Evolutionary conservation across 2,888 invertebrate genomes (phyloP).

Genomic region (Agrochola litura): DNA sequence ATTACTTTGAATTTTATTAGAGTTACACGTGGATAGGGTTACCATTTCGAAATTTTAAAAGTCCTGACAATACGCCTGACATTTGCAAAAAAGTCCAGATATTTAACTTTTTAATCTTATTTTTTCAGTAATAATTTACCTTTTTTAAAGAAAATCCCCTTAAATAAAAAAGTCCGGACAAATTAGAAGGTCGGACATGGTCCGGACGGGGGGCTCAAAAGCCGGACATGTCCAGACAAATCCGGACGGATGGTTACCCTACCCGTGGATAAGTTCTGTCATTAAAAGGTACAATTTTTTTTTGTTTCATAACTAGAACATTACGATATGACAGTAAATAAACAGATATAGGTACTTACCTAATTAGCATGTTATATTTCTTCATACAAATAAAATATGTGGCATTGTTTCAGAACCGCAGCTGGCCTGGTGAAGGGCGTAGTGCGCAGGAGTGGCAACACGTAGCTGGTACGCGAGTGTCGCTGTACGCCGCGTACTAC

Average conservation of each 20-base stretch:
- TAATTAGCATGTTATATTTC: neutral
- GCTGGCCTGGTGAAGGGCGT: constrained; percentile 73
- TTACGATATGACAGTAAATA: neutral
- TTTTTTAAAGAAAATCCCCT: too few relatives aligned
- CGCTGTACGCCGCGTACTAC: constrained; percentile 89
- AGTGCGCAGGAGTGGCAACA: constrained; percentile 80
- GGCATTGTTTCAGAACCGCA: constrained; percentile 79
- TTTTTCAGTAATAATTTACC: too few relatives aligned
- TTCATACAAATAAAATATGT: neutral
- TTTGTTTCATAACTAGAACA: neutral
- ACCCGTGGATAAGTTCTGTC: neutral
- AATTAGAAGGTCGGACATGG: too few relatives aligned
- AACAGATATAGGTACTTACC: neutral
- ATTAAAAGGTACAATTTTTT: neutral
- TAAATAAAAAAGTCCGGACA: too few relatives aligned
- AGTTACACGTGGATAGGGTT: neutral
- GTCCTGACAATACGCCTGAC: too few relatives aligned
- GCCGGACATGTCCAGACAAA: too few relatives aligned
- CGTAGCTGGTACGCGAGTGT: constrained; percentile 83
- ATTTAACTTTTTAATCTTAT: too few relatives aligned
- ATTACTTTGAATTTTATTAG: neutral
- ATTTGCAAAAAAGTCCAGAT: too few relatives aligned
- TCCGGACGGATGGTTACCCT: too few relatives aligned
- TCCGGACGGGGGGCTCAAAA: too few relatives aligned
- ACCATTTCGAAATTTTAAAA: too few relatives aligned